These are phyloP conservation scores for Drosophila teissieri DNA, from an alignment of 1,140 invertebrate species.

Conservation along the genomic window DNA sequence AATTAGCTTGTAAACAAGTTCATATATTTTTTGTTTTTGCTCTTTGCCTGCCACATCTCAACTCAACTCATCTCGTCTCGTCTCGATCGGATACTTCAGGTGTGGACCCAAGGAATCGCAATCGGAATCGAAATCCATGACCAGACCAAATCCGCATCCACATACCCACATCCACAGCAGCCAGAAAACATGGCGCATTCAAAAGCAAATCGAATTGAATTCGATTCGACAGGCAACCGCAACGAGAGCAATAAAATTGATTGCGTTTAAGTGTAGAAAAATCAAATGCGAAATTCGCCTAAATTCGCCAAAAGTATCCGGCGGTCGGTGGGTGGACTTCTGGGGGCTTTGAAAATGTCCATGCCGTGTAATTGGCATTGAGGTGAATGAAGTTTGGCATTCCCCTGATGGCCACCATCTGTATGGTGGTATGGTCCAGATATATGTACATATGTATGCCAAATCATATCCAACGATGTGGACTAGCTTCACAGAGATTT, in stretches of 20 bases:
- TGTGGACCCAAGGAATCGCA: slow-evolving; percentile 6
- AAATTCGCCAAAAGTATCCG: slow-evolving; percentile 14
- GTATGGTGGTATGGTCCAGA: neutral
- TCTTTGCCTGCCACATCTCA: slow-evolving; percentile 27
- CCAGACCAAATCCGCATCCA: slow-evolving; percentile 6
- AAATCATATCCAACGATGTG: neutral
- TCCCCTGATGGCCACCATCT: slow-evolving; percentile 36
- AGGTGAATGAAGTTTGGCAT: slow-evolving; percentile 69
- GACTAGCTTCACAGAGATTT: neutral
- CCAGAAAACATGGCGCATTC: slow-evolving; percentile 36
- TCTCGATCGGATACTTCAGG: slow-evolving; percentile 31
- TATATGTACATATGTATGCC: neutral
- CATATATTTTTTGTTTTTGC: no score
- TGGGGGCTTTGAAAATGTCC: slow-evolving; percentile 55
- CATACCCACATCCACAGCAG: slow-evolving; percentile 8
- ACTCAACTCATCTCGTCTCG: slow-evolving; percentile 6
- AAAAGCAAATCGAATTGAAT: slow-evolving; percentile 80
- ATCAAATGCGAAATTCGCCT: slow-evolving; percentile 67
- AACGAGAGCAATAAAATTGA: slow-evolving; percentile 81
- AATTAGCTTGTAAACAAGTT: slow-evolving; percentile 68
- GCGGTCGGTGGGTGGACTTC: neutral
- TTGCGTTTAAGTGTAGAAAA: slow-evolving; percentile 80
- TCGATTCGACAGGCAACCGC: slow-evolving; percentile 77
- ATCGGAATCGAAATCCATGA: slow-evolving; percentile 46
- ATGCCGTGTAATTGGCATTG: slow-evolving; percentile 61